phyloP scores from a whole-genome alignment of 92 coral and sea anemone genomes.

The Diadumene lineata region DNA sequence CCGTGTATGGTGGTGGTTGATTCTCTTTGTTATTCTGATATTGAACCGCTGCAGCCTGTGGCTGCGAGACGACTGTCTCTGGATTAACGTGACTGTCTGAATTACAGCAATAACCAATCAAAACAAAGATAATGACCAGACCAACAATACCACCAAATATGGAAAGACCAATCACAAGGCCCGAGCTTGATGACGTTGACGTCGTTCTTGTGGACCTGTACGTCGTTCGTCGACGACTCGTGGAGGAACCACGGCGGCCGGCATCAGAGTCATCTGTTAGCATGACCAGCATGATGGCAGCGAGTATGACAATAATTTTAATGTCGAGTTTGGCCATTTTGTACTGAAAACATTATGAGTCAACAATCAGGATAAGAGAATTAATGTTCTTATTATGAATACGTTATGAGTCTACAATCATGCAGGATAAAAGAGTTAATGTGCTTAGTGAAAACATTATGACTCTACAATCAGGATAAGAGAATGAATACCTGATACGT shows the following conservation, averaged over 20 bases:
- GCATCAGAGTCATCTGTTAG: slow-evolving; percentile 3
- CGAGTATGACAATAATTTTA: slow-evolving; percentile 13
- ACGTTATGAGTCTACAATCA: too few relatives aligned
- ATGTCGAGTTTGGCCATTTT: slow-evolving; percentile 29
- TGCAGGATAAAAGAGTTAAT: too few relatives aligned
- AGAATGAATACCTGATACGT: too few relatives aligned
- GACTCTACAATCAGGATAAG: neutral
- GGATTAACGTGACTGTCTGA: neutral
- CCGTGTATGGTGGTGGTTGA: too few relatives aligned
- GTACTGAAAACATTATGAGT: neutral
- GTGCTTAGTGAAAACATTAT: neutral
- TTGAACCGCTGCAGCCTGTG: too few relatives aligned
- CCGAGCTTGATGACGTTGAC: neutral
- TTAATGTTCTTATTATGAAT: neutral
- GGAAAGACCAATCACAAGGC: slow-evolving; percentile 7
- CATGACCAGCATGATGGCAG: slow-evolving; percentile 4
- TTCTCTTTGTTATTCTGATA: too few relatives aligned
- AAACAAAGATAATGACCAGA: neutral
- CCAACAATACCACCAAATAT: neutral
- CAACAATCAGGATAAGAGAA: neutral
- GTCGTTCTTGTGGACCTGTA: neutral
- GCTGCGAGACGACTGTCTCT: too few relatives aligned
- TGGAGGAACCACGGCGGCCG: slow-evolving; percentile 3
- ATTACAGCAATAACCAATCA: slow-evolving; percentile 3
- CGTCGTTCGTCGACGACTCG: neutral